Conservation (phyloP, 2,113 vertebrate species). For the Ahaetulla prasina region DNA sequence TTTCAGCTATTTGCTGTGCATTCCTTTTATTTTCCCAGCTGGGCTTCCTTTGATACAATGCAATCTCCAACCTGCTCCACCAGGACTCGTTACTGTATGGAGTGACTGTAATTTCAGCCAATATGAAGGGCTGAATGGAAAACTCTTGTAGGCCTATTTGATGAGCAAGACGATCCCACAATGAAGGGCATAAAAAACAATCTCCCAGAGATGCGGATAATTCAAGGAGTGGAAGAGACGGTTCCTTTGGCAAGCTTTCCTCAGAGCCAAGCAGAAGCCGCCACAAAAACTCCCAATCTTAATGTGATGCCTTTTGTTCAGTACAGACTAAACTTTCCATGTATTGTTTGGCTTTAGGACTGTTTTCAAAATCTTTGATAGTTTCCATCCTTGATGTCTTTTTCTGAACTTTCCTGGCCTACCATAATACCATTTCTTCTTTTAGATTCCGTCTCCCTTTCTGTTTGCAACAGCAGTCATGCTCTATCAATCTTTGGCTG, state of each 20-base stretch:
- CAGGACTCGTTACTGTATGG: slow-evolving; percentile 49
- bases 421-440: neutral
- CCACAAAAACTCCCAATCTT: slow-evolving; percentile 29
- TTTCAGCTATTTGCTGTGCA: slow-evolving; percentile 86
- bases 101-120: slow-evolving; percentile 55
- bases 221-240: slow-evolving; percentile 34
- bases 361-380: neutral
- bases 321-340: slow-evolving; percentile 31
- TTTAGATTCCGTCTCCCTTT: neutral
- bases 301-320: slow-evolving; percentile 40
- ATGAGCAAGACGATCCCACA: neutral
- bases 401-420: neutral
- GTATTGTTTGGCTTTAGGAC: slow-evolving; percentile 29
- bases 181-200: neutral
- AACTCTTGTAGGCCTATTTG: neutral
- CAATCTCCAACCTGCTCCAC: slow-evolving; percentile 58
- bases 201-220: slow-evolving; percentile 43
- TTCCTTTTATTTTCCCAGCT: slow-evolving; percentile 84
- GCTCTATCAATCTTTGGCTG: neutral
- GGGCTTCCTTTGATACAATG: slow-evolving; percentile 70
- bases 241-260: slow-evolving; percentile 22
- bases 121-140: slow-evolving; percentile 48
- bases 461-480: neutral
- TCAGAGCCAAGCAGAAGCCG: slow-evolving; percentile 39
- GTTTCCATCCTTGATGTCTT: neutral